phyloP scores from a whole-genome alignment of 1,140 invertebrate genomes.

The Forficula auricularia region DNA sequence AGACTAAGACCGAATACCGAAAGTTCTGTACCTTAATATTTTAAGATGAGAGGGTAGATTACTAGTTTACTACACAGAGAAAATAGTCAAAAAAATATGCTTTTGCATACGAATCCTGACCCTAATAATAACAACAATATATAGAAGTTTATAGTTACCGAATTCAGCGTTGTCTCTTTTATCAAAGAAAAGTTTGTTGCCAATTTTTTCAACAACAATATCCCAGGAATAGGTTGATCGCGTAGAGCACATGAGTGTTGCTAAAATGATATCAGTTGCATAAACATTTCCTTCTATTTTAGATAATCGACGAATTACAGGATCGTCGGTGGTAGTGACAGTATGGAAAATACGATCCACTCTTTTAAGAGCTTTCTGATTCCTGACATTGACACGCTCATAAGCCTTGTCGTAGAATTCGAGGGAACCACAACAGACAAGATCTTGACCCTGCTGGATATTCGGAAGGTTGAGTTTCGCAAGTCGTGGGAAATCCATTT shows the following conservation, averaged over 20 bases:
- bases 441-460: constrained; percentile 60
- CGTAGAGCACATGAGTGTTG: constrained; percentile 97
- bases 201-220: constrained; percentile 95
- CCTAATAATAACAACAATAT: not conserved
- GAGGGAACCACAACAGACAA: constrained; percentile 74
- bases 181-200: constrained; percentile 95
- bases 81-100: too few species aligned
- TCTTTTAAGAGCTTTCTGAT: constrained; percentile 76
- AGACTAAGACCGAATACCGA: too few species aligned
- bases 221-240: constrained; percentile 98
- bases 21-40: too few species aligned
- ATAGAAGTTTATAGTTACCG: constrained; percentile 27
- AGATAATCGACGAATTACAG: constrained; percentile 82
- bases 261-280: constrained; percentile 92
- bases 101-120: not conserved
- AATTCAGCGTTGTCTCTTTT: constrained; percentile 96
- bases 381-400: constrained; percentile 94
- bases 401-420: constrained; percentile 96
- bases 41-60: not conserved
- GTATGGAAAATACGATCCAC: constrained; percentile 96
- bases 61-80: too few species aligned
- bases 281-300: constrained; percentile 94
- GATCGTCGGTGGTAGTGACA: constrained; percentile 96
- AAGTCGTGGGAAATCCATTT: constrained; percentile 95
- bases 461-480: constrained; percentile 77